These are phyloP conservation scores for Rhodeus uyekii DNA, from an alignment of 2,797 vertebrate genomes.

Conservation along the genomic window DNA sequence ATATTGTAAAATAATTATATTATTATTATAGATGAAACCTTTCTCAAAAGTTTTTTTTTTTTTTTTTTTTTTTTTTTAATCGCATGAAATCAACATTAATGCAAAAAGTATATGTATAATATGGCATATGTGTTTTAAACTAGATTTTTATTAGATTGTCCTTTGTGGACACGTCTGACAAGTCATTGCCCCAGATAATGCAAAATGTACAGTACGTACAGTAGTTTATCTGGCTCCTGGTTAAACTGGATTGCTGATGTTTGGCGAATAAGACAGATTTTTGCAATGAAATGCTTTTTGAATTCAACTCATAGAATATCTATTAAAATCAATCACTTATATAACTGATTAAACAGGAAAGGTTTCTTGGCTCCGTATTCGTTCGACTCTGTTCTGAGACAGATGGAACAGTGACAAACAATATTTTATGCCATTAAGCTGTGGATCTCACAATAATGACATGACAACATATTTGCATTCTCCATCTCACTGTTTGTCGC, in stretches of 20 bases:
- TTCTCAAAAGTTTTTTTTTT: too few relatives aligned
- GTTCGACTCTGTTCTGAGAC: neutral
- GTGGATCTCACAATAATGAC: neutral
- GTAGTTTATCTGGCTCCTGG: too few relatives aligned
- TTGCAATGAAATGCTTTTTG: neutral
- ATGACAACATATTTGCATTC: neutral
- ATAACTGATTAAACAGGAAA: neutral
- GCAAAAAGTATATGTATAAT: neutral
- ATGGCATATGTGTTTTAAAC: neutral
- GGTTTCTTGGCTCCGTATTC: neutral
- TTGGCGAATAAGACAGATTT: neutral
- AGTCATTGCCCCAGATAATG: too few relatives aligned
- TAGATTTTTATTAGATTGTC: too few relatives aligned
- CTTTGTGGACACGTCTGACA: too few relatives aligned
- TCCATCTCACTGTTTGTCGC: constrained; percentile 10
- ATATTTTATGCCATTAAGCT: constrained; percentile 23
- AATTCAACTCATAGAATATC: neutral
- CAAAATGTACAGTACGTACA: too few relatives aligned
- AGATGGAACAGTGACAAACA: neutral
- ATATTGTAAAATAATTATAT: too few relatives aligned
- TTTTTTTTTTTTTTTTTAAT: too few relatives aligned
- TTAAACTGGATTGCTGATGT: too few relatives aligned
- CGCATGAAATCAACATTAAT: neutral
- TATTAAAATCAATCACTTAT: too few relatives aligned
- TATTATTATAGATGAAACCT: too few relatives aligned